phyloP scores from a whole-genome alignment of 2,113 vertebrate species.

The Mus pahari region DNA sequence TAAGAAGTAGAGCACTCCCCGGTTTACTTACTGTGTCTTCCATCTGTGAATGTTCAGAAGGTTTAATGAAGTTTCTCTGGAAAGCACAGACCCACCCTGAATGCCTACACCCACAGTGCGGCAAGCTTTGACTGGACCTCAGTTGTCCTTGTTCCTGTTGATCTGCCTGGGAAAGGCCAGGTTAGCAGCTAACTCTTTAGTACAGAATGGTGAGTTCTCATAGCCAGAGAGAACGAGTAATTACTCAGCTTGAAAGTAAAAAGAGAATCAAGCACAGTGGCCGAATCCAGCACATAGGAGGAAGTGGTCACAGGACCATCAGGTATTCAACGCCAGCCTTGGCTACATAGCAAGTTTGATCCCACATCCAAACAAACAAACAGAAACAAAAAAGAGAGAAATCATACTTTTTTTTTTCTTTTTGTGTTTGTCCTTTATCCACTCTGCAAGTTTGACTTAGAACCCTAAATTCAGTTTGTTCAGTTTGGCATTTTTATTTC shows the following conservation, averaged over 20 bases:
- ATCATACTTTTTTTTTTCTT: background rate
- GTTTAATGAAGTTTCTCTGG: background rate
- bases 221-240: background rate
- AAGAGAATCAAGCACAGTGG: background rate
- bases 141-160: background rate
- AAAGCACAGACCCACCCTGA: no score
- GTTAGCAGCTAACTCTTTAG: background rate
- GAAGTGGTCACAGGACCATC: no score
- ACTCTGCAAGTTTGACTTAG: background rate
- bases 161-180: background rate
- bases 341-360: background rate
- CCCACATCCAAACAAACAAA: background rate
- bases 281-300: no score
- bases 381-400: background rate
- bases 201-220: background rate
- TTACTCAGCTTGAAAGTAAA: background rate
- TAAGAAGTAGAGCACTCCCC: background rate
- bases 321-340: background rate
- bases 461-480: background rate
- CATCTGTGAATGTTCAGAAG: background rate
- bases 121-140: background rate
- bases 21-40: background rate
- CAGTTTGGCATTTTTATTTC: background rate
- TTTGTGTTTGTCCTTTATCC: background rate
- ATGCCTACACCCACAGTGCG: no score